Percentiles rank a stretch among this genome's conserved stretches.
Evolutionary conservation across 2,888 invertebrate species (phyloP).

Genomic region (Melieria crassipennis): DNA sequence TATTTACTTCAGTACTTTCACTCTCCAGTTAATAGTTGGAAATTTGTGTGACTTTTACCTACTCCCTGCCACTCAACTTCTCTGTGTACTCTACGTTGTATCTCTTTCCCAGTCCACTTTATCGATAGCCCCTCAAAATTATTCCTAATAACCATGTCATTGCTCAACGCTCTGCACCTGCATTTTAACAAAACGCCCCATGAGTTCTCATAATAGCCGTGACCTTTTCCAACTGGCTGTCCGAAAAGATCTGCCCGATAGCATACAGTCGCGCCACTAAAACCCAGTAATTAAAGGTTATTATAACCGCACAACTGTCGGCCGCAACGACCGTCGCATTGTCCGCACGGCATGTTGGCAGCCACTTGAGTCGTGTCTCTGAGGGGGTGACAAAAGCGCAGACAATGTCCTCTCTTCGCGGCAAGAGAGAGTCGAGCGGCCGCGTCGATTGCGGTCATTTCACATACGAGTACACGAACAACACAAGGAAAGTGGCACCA

Average conservation of each 20-base stretch:
- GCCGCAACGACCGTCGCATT: constrained; percentile 12
- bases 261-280: constrained; percentile 40
- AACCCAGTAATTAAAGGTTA: constrained; percentile 50
- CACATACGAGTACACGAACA: constrained; percentile 40
- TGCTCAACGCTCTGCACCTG: constrained; percentile 44
- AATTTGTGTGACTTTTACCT: too few relatives aligned
- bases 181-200: constrained; percentile 6
- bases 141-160: constrained; percentile 41
- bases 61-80: too few relatives aligned
- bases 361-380: too few relatives aligned
- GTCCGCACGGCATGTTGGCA: too few relatives aligned
- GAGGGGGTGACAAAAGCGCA: constrained; percentile 35
- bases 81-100: too few relatives aligned
- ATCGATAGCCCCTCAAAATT: background rate
- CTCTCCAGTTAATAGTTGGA: too few relatives aligned
- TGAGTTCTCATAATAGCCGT: constrained; percentile 42
- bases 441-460: background rate
- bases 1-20: too few relatives aligned
- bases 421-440: background rate
- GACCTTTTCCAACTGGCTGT: constrained; percentile 41
- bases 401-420: constrained; percentile 18
- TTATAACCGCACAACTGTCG: constrained; percentile 45
- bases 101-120: too few relatives aligned
- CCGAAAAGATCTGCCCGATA: constrained; percentile 32
- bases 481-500: constrained; percentile 48